Conservation (phyloP, 2,888 invertebrate species). For the Pterobdella sp. region DNA sequence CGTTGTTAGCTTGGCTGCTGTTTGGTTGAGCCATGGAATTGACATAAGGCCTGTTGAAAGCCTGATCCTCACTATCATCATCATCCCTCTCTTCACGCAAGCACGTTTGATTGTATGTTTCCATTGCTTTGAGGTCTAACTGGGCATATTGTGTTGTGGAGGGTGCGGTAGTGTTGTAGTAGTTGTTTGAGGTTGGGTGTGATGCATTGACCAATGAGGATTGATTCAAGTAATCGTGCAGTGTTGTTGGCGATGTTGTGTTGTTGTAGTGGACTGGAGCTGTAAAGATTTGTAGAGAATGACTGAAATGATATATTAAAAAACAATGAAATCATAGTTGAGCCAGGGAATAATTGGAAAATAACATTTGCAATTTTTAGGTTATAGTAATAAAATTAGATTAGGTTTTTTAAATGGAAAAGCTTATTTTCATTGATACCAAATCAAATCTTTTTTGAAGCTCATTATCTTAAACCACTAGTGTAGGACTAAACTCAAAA, state of each 20-base stretch:
- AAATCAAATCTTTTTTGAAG: no score
- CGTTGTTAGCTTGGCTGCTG: neutral
- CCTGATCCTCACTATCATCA: constrained; percentile 10
- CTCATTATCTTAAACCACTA: no score
- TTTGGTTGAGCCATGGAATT: neutral
- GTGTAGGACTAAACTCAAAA: no score
- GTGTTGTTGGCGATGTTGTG: neutral
- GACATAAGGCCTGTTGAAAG: neutral
- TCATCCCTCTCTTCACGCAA: neutral
- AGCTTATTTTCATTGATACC: no score
- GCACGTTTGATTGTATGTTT: neutral
- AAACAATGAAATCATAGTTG: no score
- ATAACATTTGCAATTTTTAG: no score
- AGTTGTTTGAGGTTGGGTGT: neutral
- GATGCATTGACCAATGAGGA: neutral
- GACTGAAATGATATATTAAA: neutral
- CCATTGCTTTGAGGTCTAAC: neutral
- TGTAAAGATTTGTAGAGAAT: no score
- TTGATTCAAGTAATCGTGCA: constrained; percentile 10
- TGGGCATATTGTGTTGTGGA: constrained; percentile 23
- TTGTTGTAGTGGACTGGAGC: constrained; percentile 2
- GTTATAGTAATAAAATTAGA: no score
- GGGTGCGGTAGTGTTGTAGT: neutral
- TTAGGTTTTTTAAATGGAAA: no score
- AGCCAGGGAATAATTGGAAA: no score